A percentile compares a stretch with the other conserved stretches of the same genome.
phyloP scores from a whole-genome alignment of 2,113 vertebrate genomes.

The Psittacula cyanocephala region DNA sequence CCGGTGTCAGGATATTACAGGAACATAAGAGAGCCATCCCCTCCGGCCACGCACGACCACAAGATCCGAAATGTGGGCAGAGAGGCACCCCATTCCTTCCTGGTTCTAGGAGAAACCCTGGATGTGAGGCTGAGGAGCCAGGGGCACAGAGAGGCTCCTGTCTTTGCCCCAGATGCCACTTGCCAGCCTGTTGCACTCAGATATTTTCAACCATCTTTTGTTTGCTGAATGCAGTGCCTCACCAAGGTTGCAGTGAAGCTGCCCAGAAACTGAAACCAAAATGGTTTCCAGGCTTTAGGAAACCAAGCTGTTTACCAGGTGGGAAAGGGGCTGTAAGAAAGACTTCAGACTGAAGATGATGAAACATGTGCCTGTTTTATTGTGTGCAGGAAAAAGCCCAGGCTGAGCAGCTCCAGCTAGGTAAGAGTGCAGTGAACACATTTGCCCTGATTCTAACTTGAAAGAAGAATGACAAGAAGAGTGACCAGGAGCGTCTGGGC shows the following conservation, averaged over 20 bases:
- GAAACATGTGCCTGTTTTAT: neutral
- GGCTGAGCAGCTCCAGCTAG: neutral
- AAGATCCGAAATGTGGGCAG: neutral
- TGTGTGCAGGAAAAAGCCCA: neutral
- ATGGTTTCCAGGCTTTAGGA: neutral
- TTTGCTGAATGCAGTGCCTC: neutral
- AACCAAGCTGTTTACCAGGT: neutral
- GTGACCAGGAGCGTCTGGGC: rapidly evolving
- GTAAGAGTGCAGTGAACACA: rapidly evolving
- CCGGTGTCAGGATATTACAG: neutral
- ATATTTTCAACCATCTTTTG: neutral
- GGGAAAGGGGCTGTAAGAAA: neutral
- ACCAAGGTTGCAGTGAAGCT: neutral
- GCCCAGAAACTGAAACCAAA: neutral
- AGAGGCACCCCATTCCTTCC: rapidly evolving
- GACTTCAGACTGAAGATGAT: neutral
- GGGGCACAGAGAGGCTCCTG: neutral
- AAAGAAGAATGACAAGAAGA: neutral
- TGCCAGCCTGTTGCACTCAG: neutral
- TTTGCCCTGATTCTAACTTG: rapidly evolving
- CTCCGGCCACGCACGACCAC: rapidly evolving
- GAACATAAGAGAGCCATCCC: neutral
- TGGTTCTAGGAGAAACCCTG: neutral
- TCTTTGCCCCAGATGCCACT: neutral
- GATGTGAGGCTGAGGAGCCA: neutral